Base-by-base conservation (phyloP, 2,797 vertebrate genomes). In the Gobio occitaniae region DNA sequence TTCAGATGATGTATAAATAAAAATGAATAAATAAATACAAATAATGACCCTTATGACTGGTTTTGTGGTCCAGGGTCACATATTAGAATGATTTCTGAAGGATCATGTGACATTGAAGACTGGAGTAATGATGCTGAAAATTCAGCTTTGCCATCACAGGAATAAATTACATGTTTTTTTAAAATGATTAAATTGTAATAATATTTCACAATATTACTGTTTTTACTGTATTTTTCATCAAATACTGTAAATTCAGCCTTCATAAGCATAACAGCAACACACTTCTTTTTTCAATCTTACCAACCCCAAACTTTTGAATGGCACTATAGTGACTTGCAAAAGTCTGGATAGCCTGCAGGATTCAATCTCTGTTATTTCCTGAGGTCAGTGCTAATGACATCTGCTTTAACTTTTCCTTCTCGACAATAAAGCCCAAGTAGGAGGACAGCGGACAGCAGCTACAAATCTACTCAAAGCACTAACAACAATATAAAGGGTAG, bases 401-500 rank as follows among this genome's bases (percentile, higher is more conserved):
- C 41, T 83, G 48, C 48, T 85, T 82, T 83, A 61, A 68, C 74
- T 68, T 86, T 50, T 69, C 61, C 56, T 16, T n/a, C 52, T 47
- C 25, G 2, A 77, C 78, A 78, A 82, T 82, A 59, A 69, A 70
- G 50, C 50, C 68, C 74, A 70, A 76, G 38, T 16, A 68, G 72
- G 38, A 74, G 75, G 59, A 84, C 50, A 89, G 56, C 65, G 38
- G 12, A 54, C 72, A 87, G 70, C n/a, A 29, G 78, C 54, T 71
- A 82, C 79, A 86, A 86, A 90, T 90, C 82, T 88, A 84, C 78
- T 83, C 86, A 79, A 86, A 87, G 56, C 15, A 32, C 44, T 84
- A 89, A 90, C 83, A 88, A 85, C 86, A 80, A 87, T 86, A 84
- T 87, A 71, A 82, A 90, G 74, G 83, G 81, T 88, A 88, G 92